Base-by-base conservation (phyloP, 2,888 invertebrate species). In the Teleiodes luculella region DNA sequence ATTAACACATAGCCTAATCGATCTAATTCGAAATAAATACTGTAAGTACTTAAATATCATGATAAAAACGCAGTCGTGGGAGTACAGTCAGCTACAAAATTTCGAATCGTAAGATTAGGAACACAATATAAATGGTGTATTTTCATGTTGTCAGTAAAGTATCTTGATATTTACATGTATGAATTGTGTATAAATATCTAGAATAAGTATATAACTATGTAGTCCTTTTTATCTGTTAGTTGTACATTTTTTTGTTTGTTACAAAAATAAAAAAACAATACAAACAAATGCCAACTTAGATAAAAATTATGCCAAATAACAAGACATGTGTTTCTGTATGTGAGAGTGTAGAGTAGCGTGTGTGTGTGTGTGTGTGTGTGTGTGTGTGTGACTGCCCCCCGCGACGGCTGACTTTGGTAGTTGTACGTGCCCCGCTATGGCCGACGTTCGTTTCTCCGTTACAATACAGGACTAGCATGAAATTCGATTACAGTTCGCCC, bases 21-120 rank as follows among this genome's bases (percentile, higher is more conserved):
- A 78, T 78, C 76, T 85, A 85, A 80, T 74, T 80, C 76, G 68
- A 86, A 87, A 87, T 87, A 89, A 89, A 89, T 89, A 89, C 88
- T 88, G 88, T 88, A 87, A 88, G 87, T 87, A 88, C 87, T 86
- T 81, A 57, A 33, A 55, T 52, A 52, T 47, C 33, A 47, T 13
- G 43, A 37, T 50, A 50, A 43, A 30, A 10, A 16, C 24, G 52
- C 28, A 50, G 52, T 36, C 31, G 20, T 52, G 11, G 11, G 53
- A 47, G 48, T 35, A 47, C 43, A 41, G 20, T 48, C 31, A 36
- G 39, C 50, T 4, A 50, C 45, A 31, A 3, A 4, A 24, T 24
- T 4, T 4, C 6, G 6, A 24, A 24, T 4, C 3, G 24, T 6
- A 24, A 24, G 24, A 24, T 24, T 24, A 24, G 24, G 24, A 24